These are phyloP conservation scores for Chaetophractus vellerosus DNA, from an alignment of 2,797 vertebrate genomes.

Conservation along the genomic window DNA sequence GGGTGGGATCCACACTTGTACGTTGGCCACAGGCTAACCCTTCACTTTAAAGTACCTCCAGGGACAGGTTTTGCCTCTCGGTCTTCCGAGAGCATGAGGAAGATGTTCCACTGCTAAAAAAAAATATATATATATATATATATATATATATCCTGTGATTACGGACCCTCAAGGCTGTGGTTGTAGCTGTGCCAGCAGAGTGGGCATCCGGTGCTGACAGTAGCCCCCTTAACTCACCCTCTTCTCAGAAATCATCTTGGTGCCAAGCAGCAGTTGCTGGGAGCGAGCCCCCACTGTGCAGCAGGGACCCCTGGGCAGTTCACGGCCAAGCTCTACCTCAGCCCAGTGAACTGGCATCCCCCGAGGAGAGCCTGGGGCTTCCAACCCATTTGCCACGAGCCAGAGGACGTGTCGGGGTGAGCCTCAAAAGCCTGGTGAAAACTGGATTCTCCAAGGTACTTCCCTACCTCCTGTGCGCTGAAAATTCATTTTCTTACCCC, in stretches of 20 bases:
- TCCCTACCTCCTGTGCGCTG: background rate
- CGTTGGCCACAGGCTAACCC: background rate
- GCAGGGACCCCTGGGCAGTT: conserved; percentile 72
- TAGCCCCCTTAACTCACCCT: conserved; percentile 83
- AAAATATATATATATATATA: too few relatives aligned
- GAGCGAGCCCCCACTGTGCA: conserved; percentile 76
- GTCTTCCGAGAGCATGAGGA: conserved; percentile 72
- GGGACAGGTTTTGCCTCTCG: conserved; percentile 81
- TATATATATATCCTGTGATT: conserved; percentile 84
- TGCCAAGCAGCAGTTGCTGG: conserved; percentile 86
- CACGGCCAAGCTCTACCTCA: conserved; percentile 78
- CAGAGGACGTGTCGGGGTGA: fast-evolving
- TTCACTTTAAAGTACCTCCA: conserved; percentile 56
- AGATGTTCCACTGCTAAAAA: conserved; percentile 82
- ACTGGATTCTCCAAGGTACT: background rate
- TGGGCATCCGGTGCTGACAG: conserved; percentile 86
- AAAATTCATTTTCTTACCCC: conserved; percentile 3
- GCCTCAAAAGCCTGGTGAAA: background rate
- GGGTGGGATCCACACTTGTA: background rate
- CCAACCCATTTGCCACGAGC: background rate
- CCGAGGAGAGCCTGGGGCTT: conserved; percentile 57
- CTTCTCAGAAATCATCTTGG: conserved; percentile 83
- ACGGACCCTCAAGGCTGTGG: conserved; percentile 71
- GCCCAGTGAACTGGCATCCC: background rate
- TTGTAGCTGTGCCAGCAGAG: conserved; percentile 83